A percentile compares a stretch with the other conserved stretches of the same genome.
Conservation (phyloP, 2,797 vertebrate genomes). For the Coccyzus lansbergi region DNA sequence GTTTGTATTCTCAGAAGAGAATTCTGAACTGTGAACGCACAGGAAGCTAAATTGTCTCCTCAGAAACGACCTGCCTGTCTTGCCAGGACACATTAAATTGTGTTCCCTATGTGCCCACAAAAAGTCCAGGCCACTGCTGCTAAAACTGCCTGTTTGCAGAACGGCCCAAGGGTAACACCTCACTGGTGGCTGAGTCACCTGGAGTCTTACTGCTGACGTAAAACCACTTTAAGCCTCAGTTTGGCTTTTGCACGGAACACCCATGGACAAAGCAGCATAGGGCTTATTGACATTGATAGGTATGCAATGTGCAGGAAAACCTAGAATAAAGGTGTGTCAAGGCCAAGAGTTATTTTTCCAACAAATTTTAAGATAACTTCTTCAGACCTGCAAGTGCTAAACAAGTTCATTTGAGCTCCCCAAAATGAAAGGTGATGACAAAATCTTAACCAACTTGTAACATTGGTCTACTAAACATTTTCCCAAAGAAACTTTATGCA, state of each 20-base stretch:
- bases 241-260: not conserved
- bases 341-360: not conserved
- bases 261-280: fast-evolving
- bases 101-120: not conserved
- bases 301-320: not conserved
- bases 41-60: not conserved
- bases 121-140: not conserved
- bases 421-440: not conserved
- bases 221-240: not conserved
- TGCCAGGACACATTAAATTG: not conserved
- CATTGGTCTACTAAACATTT: not conserved
- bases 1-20: not conserved
- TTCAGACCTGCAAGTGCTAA: not conserved
- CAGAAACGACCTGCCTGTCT: not conserved
- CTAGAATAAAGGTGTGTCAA: not conserved
- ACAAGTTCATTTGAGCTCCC: not conserved
- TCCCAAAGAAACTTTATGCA: not conserved
- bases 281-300: not conserved
- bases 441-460: not conserved
- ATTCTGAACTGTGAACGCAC: not conserved
- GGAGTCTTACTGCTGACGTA: not conserved
- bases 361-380: not conserved
- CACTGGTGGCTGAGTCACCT: not conserved
- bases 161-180: not conserved
- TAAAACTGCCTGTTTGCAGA: not conserved